Evolutionary conservation across 2,113 vertebrate genomes (phyloP).

Genomic region (Ibidorhyncha struthersii): DNA sequence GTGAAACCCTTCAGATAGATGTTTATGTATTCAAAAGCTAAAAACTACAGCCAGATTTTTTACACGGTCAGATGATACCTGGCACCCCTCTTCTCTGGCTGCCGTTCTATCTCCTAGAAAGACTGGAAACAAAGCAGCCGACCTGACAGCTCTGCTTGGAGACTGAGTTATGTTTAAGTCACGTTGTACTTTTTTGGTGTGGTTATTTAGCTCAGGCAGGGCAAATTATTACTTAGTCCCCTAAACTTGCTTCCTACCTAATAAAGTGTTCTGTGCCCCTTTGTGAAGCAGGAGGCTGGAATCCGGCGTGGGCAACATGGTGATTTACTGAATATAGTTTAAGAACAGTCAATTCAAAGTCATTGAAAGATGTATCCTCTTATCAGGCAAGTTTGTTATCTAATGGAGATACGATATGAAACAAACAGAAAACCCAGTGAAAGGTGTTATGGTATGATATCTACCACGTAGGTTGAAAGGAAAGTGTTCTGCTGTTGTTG

Average conservation of each 20-base stretch:
- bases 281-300: neutral
- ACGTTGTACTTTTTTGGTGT: neutral
- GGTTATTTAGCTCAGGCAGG: neutral
- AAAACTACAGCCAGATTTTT: neutral
- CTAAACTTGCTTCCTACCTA: neutral
- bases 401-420: neutral
- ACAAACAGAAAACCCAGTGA: neutral
- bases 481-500: neutral
- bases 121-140: neutral
- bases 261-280: neutral
- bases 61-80: neutral
- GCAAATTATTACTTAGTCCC: neutral
- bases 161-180: neutral
- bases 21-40: neutral
- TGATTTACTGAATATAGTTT: neutral
- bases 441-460: neutral
- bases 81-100: neutral
- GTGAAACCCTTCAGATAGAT: neutral
- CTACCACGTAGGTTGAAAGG: neutral
- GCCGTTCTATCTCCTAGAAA: neutral
- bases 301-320: neutral
- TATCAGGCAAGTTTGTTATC: neutral
- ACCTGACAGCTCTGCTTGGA: neutral
- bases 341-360: neutral
- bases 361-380: neutral